Base-by-base conservation (phyloP, 1,140 invertebrate genomes). In the Trichomalopsis sarcophagae region DNA sequence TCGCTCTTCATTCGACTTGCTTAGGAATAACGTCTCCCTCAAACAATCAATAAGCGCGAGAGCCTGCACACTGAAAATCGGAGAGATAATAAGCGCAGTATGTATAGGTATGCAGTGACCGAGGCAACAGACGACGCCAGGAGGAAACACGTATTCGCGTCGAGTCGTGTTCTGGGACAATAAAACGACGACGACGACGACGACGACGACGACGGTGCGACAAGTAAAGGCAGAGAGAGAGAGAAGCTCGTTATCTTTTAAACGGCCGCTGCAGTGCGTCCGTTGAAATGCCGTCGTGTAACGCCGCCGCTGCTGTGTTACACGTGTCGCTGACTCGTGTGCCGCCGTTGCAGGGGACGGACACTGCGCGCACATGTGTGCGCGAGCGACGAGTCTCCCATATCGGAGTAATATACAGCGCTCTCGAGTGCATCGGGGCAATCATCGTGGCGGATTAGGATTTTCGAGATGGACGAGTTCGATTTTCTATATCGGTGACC, bases 171-270 rank as follows among this genome's bases (percentile, higher is more conserved):
- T 62, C 55, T n/a, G 0, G 17, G 55, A 62, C 55, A 62, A 62
- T 62, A 62, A 62, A 62, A 62, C 21, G 14, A 62, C 50, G 55
- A 33, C n/a, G 33, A 36, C 27, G 27, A 62, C 21, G 14, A 62
- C 50, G 55, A 33, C n/a, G 33, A 36, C 27, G 6, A 30, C 5
- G 33, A 36, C 27, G 6, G 50, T 2, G 76, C 44, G 13, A 30
- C 23, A 33, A n/a, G 23, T 17, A 21, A n/a, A 62, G 17, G n/a
- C 17, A 62, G 4, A 62, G 55, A n/a, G 21, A n/a, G 50, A 23
- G 1, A 17, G 30, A 14, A 79, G 13, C 44, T 50, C n/a, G 50
- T 79, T 79, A 62, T 79, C 27, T 79, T 79, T 79, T 79, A 79
- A 79, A 79, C 30, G 55, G 13, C 55, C 21, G 17, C 3, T n/a